Base-by-base conservation (phyloP, 2,113 vertebrate genomes). In the Tonatia bakeri region DNA sequence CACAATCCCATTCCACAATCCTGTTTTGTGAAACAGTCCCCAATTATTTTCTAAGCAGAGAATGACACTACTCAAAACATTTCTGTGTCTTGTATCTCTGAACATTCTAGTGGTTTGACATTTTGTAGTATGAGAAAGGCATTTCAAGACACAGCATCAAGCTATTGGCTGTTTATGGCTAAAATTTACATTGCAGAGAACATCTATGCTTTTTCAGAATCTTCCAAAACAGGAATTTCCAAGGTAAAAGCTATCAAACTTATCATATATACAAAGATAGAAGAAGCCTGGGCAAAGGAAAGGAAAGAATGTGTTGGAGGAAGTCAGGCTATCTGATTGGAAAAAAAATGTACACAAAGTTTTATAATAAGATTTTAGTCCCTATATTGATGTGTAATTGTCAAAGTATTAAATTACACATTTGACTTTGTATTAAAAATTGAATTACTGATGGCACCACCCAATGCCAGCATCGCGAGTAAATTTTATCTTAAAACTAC, bases 41-140 rank as follows among this genome's bases (percentile, higher is more conserved):
- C 45, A 77, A 28, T 76, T 93, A 85, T 81, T 92, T 70, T 67
- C 26, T 56, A 94, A 56, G 11, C 47, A 1, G 22, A 95, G 22
- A 72, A 52, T 28, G 47, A 22, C 28, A 95, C 40, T 87, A 65
- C 10, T 72, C 10, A 90, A 80, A 95, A 94, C 5, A 17, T 64
- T 72, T 88, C 67, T 73, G 72, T 87, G 59, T 54, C 13, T 16
- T 77, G 7, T 59, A 75, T 81, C 90, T 95, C 76, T 94, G 52
- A 95, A 81, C 15, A 80, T 94, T 85, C 82, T 87, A 56, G 15
- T 82, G 24, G 36, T 61, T 77, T 95, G 80, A 77, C 54, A 94
- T 90, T 88, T 85, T 87, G 92, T 59, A 61, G 11, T 54, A 69
- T 88, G 43, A 54, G 31, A 94, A 90, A 89, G 19, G 0, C 47